phyloP scores from a whole-genome alignment of 1,140 invertebrate species.

The Leguminivora glycinivorella region DNA sequence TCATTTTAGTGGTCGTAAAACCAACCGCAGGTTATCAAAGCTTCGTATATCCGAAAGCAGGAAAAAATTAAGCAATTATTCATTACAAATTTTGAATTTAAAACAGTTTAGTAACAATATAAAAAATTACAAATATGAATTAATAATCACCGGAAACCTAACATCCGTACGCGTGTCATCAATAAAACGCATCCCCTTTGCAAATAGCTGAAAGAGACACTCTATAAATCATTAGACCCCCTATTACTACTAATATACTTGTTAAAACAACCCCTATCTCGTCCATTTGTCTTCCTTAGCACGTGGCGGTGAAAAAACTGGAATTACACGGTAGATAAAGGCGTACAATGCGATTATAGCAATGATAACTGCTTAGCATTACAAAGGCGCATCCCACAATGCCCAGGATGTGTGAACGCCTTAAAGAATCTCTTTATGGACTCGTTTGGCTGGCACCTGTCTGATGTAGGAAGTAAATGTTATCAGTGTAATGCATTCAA shows the following conservation, averaged over 20 bases:
- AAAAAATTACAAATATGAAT: neutral
- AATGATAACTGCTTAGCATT: slow-evolving; percentile 75
- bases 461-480: neutral
- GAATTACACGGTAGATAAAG: slow-evolving; percentile 64
- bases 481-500: neutral
- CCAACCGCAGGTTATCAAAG: too few relatives aligned
- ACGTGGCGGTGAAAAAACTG: slow-evolving; percentile 70
- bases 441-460: slow-evolving; percentile 48
- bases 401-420: slow-evolving; percentile 57
- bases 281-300: slow-evolving; percentile 61
- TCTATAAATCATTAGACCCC: slow-evolving; percentile 73
- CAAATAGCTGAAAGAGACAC: slow-evolving; percentile 73
- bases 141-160: slow-evolving; percentile 5
- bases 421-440: slow-evolving; percentile 52
- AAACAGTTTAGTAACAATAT: too few relatives aligned
- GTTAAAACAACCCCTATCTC: slow-evolving; percentile 78
- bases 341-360: slow-evolving; percentile 45
- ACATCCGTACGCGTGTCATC: slow-evolving; percentile 60
- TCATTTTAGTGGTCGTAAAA: too few relatives aligned
- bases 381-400: slow-evolving; percentile 65
- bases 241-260: slow-evolving; percentile 74
- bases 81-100: too few relatives aligned
- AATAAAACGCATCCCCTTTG: slow-evolving; percentile 63
- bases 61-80: too few relatives aligned
- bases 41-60: too few relatives aligned